Base-by-base conservation (phyloP, 2,888 invertebrate genomes). In the Torymus aiolomorphi region DNA sequence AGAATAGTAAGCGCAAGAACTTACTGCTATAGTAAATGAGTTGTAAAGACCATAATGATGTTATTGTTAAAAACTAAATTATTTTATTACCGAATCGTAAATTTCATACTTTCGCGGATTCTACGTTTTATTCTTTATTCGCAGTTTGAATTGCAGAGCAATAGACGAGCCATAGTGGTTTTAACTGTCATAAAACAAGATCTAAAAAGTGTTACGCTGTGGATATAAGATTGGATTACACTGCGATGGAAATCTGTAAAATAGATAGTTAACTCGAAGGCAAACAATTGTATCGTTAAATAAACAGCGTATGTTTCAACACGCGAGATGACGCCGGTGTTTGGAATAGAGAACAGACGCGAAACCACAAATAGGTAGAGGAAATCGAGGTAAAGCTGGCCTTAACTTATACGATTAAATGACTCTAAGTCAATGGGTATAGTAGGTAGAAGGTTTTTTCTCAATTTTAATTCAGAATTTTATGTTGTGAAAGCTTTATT, bases 311-410 rank as follows among this genome's bases (percentile, higher is more conserved):
- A 52, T n/a, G 52, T 20, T 31, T 24, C 56, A 54, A 52, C 11
- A 8, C 31, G 31, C 10, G 18, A 66, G 18, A 18, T 52, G 66
- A 66, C 12, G 66, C 51, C 8, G 31, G n/a, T 69, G 69, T 69
- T 56, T 69, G 56, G 4, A 54, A 14, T 54, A 13, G 56, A 12
- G n/a, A 69, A 18, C 57, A 18, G 49, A 24, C 65, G 42, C 14
- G 49, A 56, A 16, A 63, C 31, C 42, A 49, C 65, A 63, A 65
- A 73, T 52, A n/a, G 31, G 31, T 31, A 3, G 56, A 74, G 31
- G 74, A 61, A 76, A 78, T 72, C 51, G 31, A 14, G 72, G 65
- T 67, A 61, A 72, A 78, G 61, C 61, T 31, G 59, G 61, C 72
- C 18, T 78, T 72, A 78, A 52, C 71, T 54, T 14, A 42, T 18